phyloP scores from a whole-genome alignment of 2,888 invertebrate genomes.

The Acrobasis suavella region DNA sequence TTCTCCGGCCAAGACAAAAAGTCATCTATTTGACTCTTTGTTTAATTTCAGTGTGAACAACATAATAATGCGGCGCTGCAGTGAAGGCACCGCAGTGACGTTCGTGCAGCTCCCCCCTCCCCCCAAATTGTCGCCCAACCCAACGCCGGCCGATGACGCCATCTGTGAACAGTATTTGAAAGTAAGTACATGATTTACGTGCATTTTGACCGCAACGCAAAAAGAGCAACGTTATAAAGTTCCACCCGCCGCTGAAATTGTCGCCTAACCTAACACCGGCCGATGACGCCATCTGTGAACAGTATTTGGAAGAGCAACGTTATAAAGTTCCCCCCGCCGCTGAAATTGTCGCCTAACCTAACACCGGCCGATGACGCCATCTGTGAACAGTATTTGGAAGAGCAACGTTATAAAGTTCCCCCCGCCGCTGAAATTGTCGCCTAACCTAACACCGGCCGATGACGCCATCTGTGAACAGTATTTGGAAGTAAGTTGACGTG shows the following conservation, averaged over 20 bases:
- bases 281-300: constrained; percentile 51
- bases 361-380: constrained; percentile 41
- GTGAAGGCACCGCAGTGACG: constrained; percentile 91
- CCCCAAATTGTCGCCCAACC: constrained; percentile 77
- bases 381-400: constrained; percentile 61
- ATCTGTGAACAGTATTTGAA: constrained; percentile 63
- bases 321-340: constrained; percentile 94
- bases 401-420: no score
- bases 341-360: constrained; percentile 67
- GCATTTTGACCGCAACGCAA: no score
- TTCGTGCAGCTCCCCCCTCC: constrained; percentile 96
- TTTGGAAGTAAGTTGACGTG: constrained; percentile 49
- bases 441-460: no score
- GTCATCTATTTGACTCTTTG: no score
- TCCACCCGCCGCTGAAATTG: constrained; percentile 90
- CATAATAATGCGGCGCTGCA: constrained; percentile 88
- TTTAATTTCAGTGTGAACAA: constrained; percentile 86
- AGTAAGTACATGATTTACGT: neutral
- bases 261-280: constrained; percentile 45
- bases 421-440: no score
- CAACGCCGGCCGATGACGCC: constrained; percentile 41
- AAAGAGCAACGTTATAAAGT: no score
- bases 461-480: constrained; percentile 47
- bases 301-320: constrained; percentile 60
- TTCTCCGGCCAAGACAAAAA: no score